phyloP scores from a whole-genome alignment of 2,113 vertebrate species.

The Silurus asotus region DNA sequence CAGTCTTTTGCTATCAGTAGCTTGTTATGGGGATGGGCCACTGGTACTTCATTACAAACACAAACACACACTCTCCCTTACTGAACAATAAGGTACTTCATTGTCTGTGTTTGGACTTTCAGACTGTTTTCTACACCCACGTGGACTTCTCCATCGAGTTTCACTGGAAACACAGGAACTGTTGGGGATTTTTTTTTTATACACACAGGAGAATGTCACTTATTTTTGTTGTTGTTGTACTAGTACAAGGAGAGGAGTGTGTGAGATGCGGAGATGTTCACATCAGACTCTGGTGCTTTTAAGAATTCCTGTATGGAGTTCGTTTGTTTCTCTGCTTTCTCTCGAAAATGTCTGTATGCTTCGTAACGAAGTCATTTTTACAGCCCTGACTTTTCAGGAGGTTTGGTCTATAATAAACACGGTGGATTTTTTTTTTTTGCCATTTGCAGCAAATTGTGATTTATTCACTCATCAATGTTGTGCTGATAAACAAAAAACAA shows the following conservation, averaged over 20 bases:
- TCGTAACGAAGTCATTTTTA: conserved; percentile 75
- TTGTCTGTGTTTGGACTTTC: conserved; percentile 14
- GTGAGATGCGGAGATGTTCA: conserved; percentile 20
- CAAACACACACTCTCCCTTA: neutral
- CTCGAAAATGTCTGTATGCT: conserved; percentile 62
- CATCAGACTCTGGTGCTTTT: conserved; percentile 58
- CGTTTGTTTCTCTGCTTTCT: conserved; percentile 53
- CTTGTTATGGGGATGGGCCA: conserved; percentile 19
- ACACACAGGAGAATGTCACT: neutral
- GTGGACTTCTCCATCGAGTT: conserved; percentile 10
- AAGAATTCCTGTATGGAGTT: conserved; percentile 59
- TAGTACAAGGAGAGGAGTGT: neutral
- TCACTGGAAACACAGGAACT: neutral
- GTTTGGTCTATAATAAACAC: conserved; percentile 74
- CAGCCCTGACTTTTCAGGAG: conserved; percentile 72
- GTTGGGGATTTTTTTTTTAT: neutral
- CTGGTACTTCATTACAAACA: conserved; percentile 8
- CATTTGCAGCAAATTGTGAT: neutral
- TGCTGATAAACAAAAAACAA: neutral
- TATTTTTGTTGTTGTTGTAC: neutral
- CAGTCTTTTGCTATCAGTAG: conserved; percentile 27
- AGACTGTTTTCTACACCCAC: neutral
- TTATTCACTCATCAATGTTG: neutral
- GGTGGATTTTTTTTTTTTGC: conserved; percentile 42
- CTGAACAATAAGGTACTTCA: conserved; percentile 14